phyloP scores from a whole-genome alignment of 92 coral and sea anemone species.

The Paramuricea clavata region DNA sequence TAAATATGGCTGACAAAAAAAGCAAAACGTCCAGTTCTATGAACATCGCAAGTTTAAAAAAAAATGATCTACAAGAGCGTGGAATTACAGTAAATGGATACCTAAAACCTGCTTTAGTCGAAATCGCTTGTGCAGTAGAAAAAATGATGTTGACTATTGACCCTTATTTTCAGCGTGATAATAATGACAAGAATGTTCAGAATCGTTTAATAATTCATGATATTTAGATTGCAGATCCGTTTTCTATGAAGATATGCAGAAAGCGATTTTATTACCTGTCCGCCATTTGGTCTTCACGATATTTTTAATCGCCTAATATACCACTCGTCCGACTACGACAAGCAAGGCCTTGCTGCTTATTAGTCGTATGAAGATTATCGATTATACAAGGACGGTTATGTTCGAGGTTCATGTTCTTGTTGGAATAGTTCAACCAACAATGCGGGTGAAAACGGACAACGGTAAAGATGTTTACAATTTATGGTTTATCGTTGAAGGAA shows the following conservation, averaged over 20 bases:
- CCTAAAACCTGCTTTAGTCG: constrained; percentile 26
- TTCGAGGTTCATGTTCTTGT: constrained; percentile 45
- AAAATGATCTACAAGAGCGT: constrained; percentile 41
- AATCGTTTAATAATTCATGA: constrained; percentile 47
- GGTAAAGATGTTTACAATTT: constrained; percentile 45
- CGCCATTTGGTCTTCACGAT: constrained; percentile 70
- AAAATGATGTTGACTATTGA: constrained; percentile 50
- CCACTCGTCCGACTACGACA: constrained; percentile 70
- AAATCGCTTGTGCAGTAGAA: constrained; percentile 46
- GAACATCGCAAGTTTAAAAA: constrained; percentile 27
- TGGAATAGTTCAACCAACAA: constrained; percentile 55
- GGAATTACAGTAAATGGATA: constrained; percentile 51
- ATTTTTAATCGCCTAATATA: constrained; percentile 68
- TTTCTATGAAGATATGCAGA: background rate
- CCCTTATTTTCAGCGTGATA: constrained; percentile 38
- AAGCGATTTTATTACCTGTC: constrained; percentile 30
- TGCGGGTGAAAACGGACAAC: constrained; percentile 27
- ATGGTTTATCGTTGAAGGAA: constrained; percentile 61
- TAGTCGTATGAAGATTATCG: background rate
- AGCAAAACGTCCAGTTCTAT: background rate
- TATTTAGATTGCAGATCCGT: constrained; percentile 27
- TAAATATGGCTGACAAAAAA: background rate
- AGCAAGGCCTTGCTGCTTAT: too few relatives aligned
- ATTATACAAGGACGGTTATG: constrained; percentile 6
- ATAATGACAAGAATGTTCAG: background rate